A percentile compares a stretch with the other conserved stretches of the same genome.
These are phyloP conservation scores for Trypoxylus dichotomus DNA, from an alignment of 1,140 invertebrate species.

Conservation along the genomic window DNA sequence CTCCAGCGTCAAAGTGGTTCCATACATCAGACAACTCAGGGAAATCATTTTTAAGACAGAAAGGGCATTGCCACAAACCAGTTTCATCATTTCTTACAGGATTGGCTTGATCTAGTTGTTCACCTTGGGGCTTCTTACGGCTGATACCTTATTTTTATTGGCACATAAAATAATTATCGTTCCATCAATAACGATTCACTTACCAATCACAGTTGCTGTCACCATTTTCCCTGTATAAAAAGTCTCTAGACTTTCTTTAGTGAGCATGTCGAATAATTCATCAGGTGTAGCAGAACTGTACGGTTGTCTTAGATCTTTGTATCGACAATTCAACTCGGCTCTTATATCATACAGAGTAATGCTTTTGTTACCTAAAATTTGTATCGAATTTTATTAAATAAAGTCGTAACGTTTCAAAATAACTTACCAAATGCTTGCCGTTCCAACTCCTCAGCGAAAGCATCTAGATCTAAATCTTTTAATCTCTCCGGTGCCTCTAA, in stretches of 20 bases:
- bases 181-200: background rate
- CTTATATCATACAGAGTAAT: constrained; percentile 97
- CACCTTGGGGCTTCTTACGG: constrained; percentile 85
- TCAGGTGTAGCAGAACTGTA: constrained; percentile 81
- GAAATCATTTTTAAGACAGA: constrained; percentile 95
- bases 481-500: constrained; percentile 92
- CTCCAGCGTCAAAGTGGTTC: constrained; percentile 96
- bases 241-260: constrained; percentile 94
- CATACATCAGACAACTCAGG: constrained; percentile 95
- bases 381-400: background rate
- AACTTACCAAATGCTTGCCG: constrained; percentile 67
- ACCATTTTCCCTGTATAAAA: constrained; percentile 92
- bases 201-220: constrained; percentile 70
- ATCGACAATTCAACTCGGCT: constrained; percentile 92
- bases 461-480: constrained; percentile 97
- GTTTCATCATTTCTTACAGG: constrained; percentile 93
- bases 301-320: constrained; percentile 87
- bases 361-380: constrained; percentile 92
- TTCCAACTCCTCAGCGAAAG: constrained; percentile 96
- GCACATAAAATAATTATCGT: no score
- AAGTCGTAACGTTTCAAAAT: background rate
- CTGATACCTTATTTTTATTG: constrained; percentile 61
- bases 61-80: constrained; percentile 95
- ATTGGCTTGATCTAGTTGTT: constrained; percentile 93
- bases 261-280: constrained; percentile 92